phyloP scores from a whole-genome alignment of 1,140 invertebrate genomes.

The Drosophila ercepeae region DNA sequence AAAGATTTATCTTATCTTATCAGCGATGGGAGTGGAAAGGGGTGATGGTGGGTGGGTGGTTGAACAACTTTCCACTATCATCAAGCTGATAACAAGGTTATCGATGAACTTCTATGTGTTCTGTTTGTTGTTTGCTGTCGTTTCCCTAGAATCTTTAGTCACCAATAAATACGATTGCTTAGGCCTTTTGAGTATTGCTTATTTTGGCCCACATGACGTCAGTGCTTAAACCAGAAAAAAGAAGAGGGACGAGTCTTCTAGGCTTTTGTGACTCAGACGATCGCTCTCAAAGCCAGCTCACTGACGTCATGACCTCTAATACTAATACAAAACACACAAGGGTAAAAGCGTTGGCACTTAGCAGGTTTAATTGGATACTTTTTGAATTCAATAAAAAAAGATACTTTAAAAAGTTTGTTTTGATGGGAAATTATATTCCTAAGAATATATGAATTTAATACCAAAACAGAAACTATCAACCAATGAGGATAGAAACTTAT shows the following conservation, averaged over 20 bases:
- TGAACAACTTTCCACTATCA: constrained; percentile 39
- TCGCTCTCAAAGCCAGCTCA: constrained; percentile 5
- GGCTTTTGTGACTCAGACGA: constrained; percentile 24
- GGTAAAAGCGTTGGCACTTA: neutral
- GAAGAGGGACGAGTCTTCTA: neutral
- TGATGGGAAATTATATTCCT: too few relatives aligned
- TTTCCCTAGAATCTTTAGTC: constrained; percentile 16
- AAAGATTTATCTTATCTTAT: constrained; percentile 37
- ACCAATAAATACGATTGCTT: neutral
- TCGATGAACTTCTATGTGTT: constrained; percentile 7
- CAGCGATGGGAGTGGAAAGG: neutral
- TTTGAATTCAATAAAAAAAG: neutral
- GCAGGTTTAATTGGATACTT: neutral
- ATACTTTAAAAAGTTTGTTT: neutral
- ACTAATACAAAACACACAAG: constrained; percentile 2
- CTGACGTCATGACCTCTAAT: constrained; percentile 26
- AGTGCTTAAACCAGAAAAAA: constrained; percentile 6
- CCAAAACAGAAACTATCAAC: too few relatives aligned
- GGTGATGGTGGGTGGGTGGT: constrained; percentile 1
- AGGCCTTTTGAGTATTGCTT: constrained; percentile 3
- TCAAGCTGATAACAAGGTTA: constrained; percentile 14
- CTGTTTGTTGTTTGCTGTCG: constrained; percentile 37
- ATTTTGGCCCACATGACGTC: constrained; percentile 7
- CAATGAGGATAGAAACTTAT: too few relatives aligned
- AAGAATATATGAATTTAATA: too few relatives aligned